phyloP scores from a whole-genome alignment of 2,888 invertebrate genomes.

The Myathropa florea region DNA sequence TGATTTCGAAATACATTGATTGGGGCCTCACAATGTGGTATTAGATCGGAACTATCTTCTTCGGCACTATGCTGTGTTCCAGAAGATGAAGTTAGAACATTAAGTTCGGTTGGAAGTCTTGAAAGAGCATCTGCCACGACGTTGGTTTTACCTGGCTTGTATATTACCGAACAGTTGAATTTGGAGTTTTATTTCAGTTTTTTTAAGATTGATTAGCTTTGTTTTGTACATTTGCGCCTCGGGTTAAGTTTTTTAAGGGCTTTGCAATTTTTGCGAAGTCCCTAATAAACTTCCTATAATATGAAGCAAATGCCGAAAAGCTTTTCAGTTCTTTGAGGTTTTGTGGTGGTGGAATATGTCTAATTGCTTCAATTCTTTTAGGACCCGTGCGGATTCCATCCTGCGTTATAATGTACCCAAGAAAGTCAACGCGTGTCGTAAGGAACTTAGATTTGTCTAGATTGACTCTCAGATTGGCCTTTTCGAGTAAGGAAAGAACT shows the following conservation, averaged over 20 bases:
- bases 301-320: background rate
- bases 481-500: background rate
- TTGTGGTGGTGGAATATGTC: background rate
- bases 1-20: conserved; percentile 54
- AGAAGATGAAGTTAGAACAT: background rate
- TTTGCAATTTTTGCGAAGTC: background rate
- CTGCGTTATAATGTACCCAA: conserved; percentile 11
- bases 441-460: conserved; percentile 13
- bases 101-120: background rate
- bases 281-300: background rate
- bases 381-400: background rate
- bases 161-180: too few species aligned
- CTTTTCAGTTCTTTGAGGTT: conserved; percentile 12
- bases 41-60: conserved; percentile 35
- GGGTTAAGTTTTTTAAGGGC: too few species aligned
- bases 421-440: background rate
- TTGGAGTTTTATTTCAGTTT: background rate
- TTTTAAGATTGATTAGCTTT: background rate
- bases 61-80: conserved; percentile 22
- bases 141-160: background rate
- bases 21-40: conserved; percentile 36
- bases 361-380: background rate
- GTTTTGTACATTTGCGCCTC: background rate
- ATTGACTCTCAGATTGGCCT: conserved; percentile 14
- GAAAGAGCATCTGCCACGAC: background rate